phyloP scores from a whole-genome alignment of 2,113 vertebrate species.

The Bambusicola thoracicus region DNA sequence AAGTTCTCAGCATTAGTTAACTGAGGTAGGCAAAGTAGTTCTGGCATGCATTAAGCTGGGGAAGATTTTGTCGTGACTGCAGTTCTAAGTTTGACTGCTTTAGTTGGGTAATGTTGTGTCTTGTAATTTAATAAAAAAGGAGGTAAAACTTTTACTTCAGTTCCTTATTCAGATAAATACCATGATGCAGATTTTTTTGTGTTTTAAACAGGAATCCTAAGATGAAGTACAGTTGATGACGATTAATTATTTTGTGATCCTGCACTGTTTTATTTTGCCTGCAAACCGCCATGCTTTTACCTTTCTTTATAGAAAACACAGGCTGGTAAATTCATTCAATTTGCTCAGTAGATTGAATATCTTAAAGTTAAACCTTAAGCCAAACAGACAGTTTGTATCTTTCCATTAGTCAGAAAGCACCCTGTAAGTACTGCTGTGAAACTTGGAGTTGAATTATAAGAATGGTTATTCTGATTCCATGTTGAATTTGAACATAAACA shows the following conservation, averaged over 20 bases:
- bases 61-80: neutral
- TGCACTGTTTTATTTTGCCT: neutral
- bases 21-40: neutral
- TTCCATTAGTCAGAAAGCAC: neutral
- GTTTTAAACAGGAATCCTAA: neutral
- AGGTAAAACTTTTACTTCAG: neutral
- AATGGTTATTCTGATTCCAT: neutral
- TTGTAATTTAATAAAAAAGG: neutral
- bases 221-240: neutral
- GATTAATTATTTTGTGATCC: neutral
- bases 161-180: neutral
- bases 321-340: neutral
- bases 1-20: neutral
- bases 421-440: neutral
- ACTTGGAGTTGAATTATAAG: neutral
- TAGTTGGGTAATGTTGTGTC: neutral
- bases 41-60: fast-evolving
- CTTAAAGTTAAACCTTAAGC: neutral
- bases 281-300: neutral
- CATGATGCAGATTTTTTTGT: neutral
- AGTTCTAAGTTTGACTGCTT: neutral
- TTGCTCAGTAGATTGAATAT: neutral
- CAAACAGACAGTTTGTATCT: neutral
- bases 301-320: neutral
- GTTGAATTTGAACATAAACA: neutral